Conservation (phyloP, 1,140 invertebrate species). For the Drosophila rhopaloa region DNA sequence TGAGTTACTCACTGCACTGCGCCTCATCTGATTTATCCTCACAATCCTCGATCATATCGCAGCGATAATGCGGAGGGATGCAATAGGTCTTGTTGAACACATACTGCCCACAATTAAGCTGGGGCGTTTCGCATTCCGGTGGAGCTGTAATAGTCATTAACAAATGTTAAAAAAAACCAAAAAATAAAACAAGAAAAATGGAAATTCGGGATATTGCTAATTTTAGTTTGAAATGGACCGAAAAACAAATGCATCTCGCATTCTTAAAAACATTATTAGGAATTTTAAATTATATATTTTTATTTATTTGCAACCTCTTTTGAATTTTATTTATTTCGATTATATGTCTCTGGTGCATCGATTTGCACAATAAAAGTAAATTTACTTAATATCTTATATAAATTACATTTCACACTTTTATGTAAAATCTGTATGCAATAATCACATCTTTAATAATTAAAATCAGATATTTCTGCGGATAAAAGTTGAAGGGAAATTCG, state of each 20-base stretch:
- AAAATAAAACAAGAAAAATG: not conserved
- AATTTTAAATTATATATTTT: too few relatives aligned
- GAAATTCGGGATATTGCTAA: too few relatives aligned
- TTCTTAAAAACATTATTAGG: too few relatives aligned
- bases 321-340: too few relatives aligned
- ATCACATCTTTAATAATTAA: constrained; percentile 20
- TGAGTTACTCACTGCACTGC: constrained; percentile 94
- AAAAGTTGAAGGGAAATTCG: constrained; percentile 14
- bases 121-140: constrained; percentile 94
- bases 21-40: constrained; percentile 97
- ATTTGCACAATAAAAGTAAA: too few relatives aligned
- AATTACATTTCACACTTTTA: too few relatives aligned
- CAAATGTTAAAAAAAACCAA: not conserved
- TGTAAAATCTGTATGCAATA: not conserved
- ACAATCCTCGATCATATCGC: constrained; percentile 97
- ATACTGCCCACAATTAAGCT: constrained; percentile 95
- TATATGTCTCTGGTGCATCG: too few relatives aligned
- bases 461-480: not conserved
- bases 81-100: constrained; percentile 97
- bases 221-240: too few relatives aligned
- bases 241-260: too few relatives aligned
- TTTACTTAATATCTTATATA: too few relatives aligned
- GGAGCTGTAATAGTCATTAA: constrained; percentile 88
- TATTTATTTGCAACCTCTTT: too few relatives aligned
- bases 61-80: constrained; percentile 94